Evolutionary conservation across 2,888 invertebrate species (phyloP).

Genomic region (Tipula helvola): DNA sequence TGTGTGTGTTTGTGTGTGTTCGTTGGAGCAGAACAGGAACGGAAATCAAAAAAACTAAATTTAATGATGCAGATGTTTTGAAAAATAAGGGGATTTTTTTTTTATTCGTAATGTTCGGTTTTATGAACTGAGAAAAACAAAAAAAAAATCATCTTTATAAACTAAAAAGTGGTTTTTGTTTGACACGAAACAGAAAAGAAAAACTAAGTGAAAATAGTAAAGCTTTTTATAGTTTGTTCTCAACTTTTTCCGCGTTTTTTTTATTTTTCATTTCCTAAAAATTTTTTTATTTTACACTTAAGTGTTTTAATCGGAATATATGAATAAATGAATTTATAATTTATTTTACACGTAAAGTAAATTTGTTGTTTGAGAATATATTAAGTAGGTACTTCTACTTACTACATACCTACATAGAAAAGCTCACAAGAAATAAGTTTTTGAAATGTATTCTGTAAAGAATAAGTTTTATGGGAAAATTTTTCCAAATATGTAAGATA

Average conservation of each 20-base stretch:
- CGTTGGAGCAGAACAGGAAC: not conserved
- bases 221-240: not conserved
- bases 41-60: not conserved
- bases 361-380: not conserved
- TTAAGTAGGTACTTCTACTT: too few relatives aligned
- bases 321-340: not conserved
- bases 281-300: not conserved
- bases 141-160: not conserved
- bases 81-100: not conserved
- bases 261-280: not conserved
- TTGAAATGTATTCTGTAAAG: not conserved
- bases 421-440: not conserved
- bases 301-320: not conserved
- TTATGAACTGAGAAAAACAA: not conserved
- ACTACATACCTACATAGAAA: not conserved
- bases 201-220: not conserved
- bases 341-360: not conserved
- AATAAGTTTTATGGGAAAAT: not conserved
- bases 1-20: not conserved
- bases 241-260: not conserved
- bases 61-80: not conserved
- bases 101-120: not conserved
- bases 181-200: not conserved
- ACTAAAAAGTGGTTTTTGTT: not conserved
- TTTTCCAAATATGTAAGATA: too few relatives aligned